Percentiles rank a stretch among this genome's conserved stretches.
These are phyloP conservation scores for Gila robusta DNA, from an alignment of 2,797 vertebrate species.

Conservation along the genomic window DNA sequence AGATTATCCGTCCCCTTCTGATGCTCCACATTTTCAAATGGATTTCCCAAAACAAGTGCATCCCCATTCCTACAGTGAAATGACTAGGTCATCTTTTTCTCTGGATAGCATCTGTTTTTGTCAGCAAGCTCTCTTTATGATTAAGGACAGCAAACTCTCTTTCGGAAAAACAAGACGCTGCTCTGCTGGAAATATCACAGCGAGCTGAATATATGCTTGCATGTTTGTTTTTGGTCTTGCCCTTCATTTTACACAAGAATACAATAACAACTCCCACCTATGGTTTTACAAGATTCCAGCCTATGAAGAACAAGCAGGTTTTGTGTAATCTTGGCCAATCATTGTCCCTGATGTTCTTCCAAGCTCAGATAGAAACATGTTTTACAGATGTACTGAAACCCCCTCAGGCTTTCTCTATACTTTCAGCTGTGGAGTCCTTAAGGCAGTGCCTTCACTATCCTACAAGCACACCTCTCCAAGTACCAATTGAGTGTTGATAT, in stretches of 20 bases:
- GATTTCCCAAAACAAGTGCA: constrained; percentile 73
- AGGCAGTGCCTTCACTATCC: constrained; percentile 50
- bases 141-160: constrained; percentile 63
- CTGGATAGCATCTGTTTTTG: constrained; percentile 63
- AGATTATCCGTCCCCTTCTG: constrained; percentile 71
- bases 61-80: constrained; percentile 51
- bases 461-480: constrained; percentile 46
- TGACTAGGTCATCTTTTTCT: constrained; percentile 57
- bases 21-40: constrained; percentile 69
- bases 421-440: constrained; percentile 53
- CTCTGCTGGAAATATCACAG: constrained; percentile 26
- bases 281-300: constrained; percentile 34
- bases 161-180: constrained; percentile 8
- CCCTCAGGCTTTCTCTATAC: constrained; percentile 46
- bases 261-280: constrained; percentile 38
- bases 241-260: constrained; percentile 17
- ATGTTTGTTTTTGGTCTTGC: constrained; percentile 50
- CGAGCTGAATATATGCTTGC: constrained; percentile 15
- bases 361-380: constrained; percentile 49
- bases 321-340: constrained; percentile 51
- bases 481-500: constrained; percentile 55
- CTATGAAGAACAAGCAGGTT: constrained; percentile 44
- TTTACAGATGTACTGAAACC: constrained; percentile 53
- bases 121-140: constrained; percentile 63
- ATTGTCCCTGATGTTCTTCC: constrained; percentile 55